Evolutionary conservation across 1,140 invertebrate genomes (phyloP), one percentile per base, ranked within the genome.

Genomic region (Archivesica marissinica): DNA sequence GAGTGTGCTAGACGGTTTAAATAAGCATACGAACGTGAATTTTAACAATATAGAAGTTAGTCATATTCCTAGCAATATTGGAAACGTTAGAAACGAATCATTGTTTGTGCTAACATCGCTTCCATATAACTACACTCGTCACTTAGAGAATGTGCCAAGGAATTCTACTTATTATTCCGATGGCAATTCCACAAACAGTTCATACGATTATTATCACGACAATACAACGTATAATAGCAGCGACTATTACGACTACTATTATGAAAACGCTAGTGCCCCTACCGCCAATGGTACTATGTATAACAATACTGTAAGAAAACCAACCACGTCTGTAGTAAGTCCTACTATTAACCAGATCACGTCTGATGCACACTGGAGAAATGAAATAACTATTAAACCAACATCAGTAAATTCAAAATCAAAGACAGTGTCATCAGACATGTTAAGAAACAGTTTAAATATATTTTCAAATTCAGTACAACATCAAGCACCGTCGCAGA

Each of bases 161-260:
- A n/a, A n/a, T n/a, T n/a, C n/a, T n/a, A n/a, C n/a, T n/a, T n/a
- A n/a, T n/a, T n/a, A n/a, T n/a, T n/a, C n/a, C n/a, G n/a, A n/a
- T n/a, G n/a, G n/a, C 52, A 56, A n/a, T 47, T 47, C 52, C 52
- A 23, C 52, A n/a, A 56, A 4, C 20, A 4, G 6, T 56, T 17
- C 6, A 11, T 30, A 72, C 33, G 68, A 72, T 9, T 72, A 72
- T 72, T 33, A 17, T 15, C 33, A 50, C 25, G 68, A 50, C 9
- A 72, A 72, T 44, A 23, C 41, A 20, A 52, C 39, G 1, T 47
- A 72, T 25, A 72, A 44, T 11, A 68, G 25, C 20, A 72, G 44
- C n/a, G 41, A 30, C 33, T 44, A 72, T 25, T 47, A 47, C 35
- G 39, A 72, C 50, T 41, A 52, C 30, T 70, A 70, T 17, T 72